Evolutionary conservation across 2,113 vertebrate genomes (phyloP), one percentile per base, ranked within the genome.

Genomic region (Irena cyanogastra): DNA sequence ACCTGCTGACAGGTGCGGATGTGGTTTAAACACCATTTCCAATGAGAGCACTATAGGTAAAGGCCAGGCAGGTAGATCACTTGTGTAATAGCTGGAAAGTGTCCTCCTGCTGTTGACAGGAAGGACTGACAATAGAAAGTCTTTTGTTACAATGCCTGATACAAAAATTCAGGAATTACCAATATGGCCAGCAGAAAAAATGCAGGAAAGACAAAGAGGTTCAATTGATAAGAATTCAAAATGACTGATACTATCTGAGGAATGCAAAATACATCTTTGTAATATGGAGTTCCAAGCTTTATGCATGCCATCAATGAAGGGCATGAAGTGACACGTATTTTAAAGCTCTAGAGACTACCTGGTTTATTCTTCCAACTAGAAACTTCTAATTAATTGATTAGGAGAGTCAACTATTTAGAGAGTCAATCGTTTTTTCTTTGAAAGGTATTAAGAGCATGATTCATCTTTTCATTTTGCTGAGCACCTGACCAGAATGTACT

Each of bases 131-230:
- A 97, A 87, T 80, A 87, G 91, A 78, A 93, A 96, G 89, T 95
- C 35, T 95, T 87, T 83, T 90, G 90, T 94, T 97, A 97, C 45
- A 95, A 79, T 3, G 28, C 30, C 85, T 45, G 76, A 95, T 86
- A 93, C 59, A 96, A 94, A 95, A 95, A 95, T 74, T 52, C 84
- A 92, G 74, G 64, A 93, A 90, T 94, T 89, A 95, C 60, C 72
- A 90, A 83, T 92, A 79, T 41, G 54, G 54, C 30, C 81, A 78
- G 22, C 13, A 92, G 94, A 95, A 84, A 84, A 94, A 86, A 52
- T 11, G 6, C 78, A 83, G 47, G 65, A 86, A 90, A 97, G 88
- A 95, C 77, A 83, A 90, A 42, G 21, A 71, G 21, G 26, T 30
- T 72, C 14, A 47, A 85, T 11, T 11, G 53, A 83, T 2, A 26